Conservation (phyloP, 2,888 invertebrate genomes). For the Clanis bilineata region DNA sequence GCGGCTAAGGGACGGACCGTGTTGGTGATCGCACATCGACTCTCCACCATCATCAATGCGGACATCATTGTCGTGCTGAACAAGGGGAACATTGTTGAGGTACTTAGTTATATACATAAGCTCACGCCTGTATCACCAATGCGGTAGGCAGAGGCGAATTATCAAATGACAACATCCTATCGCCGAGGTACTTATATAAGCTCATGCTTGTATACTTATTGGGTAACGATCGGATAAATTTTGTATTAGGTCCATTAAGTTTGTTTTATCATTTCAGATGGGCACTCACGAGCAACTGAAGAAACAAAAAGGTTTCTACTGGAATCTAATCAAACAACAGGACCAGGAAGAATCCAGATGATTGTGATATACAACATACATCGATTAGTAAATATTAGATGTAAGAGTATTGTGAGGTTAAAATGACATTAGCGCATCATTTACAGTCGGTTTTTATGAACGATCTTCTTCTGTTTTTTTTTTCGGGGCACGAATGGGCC, state of each 20-base stretch:
- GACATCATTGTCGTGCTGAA: conserved; percentile 95
- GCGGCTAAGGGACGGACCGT: conserved; percentile 94
- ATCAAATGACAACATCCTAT: too few relatives aligned
- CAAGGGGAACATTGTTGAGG: conserved; percentile 92
- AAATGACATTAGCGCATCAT: background rate
- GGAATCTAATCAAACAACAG: conserved; percentile 91
- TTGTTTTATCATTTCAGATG: conserved; percentile 84
- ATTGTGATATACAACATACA: conserved; percentile 41
- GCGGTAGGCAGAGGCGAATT: too few relatives aligned
- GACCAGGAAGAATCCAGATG: conserved; percentile 68
- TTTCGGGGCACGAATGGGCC: too few relatives aligned
- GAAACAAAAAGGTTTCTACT: conserved; percentile 91
- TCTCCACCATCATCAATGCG: conserved; percentile 95
- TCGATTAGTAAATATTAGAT: background rate
- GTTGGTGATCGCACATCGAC: conserved; percentile 96
- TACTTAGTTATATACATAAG: conserved; percentile 45
- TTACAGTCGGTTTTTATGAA: too few relatives aligned
- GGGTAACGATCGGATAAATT: background rate
- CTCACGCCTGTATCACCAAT: background rate
- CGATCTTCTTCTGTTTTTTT: too few relatives aligned
- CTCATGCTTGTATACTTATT: background rate
- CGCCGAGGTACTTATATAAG: conserved; percentile 85
- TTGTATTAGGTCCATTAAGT: background rate
- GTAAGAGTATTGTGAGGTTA: background rate
- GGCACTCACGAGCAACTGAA: conserved; percentile 92